These are phyloP conservation scores for Illadopsis cleaveri DNA, from an alignment of 2,113 vertebrate genomes.

Conservation along the genomic window DNA sequence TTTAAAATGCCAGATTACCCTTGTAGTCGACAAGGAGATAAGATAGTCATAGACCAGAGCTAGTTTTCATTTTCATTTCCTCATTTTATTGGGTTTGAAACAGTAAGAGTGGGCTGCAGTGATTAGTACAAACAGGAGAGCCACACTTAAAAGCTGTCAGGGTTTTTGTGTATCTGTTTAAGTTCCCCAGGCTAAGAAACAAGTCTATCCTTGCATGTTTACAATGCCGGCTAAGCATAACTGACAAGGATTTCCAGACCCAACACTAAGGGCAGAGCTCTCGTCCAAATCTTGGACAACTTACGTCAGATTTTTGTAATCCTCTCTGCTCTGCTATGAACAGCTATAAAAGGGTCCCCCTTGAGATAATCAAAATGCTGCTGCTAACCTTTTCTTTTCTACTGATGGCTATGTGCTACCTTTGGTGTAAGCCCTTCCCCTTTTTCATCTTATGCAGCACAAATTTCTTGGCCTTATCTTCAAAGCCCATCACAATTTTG, in stretches of 20 bases:
- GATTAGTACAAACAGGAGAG: constrained; percentile 62
- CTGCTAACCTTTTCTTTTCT: background rate
- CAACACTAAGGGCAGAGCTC: constrained; percentile 11
- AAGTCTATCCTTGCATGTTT: constrained; percentile 68
- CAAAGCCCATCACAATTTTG: constrained; percentile 45
- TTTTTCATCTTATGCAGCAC: background rate
- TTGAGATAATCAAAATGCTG: background rate
- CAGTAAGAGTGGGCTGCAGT: constrained; percentile 52
- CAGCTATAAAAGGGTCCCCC: background rate
- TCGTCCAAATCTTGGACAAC: background rate
- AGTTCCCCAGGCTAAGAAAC: constrained; percentile 62
- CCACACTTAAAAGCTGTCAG: constrained; percentile 63
- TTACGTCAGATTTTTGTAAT: background rate
- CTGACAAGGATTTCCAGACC: constrained; percentile 50
- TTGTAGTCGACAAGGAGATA: constrained; percentile 35
- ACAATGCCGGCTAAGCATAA: constrained; percentile 54
- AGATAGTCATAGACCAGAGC: constrained; percentile 45
- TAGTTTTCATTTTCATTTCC: constrained; percentile 65
- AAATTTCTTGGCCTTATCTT: constrained; percentile 62
- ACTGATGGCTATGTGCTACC: background rate
- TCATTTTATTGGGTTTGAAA: constrained; percentile 62
- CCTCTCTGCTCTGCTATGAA: background rate
- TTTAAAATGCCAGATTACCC: constrained; percentile 36
- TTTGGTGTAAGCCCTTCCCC: background rate
- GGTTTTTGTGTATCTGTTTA: constrained; percentile 55